phyloP scores from a whole-genome alignment of 2,797 vertebrate genomes.

The Syngnathus acus region DNA sequence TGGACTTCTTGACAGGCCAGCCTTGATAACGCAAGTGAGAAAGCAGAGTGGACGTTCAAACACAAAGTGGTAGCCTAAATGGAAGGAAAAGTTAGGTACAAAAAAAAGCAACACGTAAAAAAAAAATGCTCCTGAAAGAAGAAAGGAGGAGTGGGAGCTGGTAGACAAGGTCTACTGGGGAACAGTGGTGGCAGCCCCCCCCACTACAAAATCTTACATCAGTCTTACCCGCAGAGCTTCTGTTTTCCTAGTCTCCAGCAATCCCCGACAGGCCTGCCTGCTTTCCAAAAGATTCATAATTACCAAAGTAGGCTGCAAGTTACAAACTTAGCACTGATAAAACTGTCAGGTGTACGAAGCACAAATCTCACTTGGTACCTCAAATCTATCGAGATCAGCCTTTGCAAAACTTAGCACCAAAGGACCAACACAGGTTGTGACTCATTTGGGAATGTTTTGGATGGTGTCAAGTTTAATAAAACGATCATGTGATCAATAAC shows the following conservation, averaged over 20 bases:
- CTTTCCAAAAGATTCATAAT: slow-evolving; percentile 43
- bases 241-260: slow-evolving; percentile 43
- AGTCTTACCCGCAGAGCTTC: slow-evolving; percentile 26
- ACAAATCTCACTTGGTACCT: too few species aligned
- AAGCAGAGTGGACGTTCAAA: slow-evolving; percentile 3
- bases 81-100: background rate
- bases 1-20: slow-evolving; percentile 5
- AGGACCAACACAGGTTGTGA: too few species aligned
- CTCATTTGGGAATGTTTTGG: too few species aligned
- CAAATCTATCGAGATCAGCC: too few species aligned
- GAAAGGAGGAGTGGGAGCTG: slow-evolving; percentile 13
- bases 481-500: too few species aligned
- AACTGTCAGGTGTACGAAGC: too few species aligned
- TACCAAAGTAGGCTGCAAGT: slow-evolving; percentile 18
- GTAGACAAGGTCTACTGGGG: slow-evolving; percentile 60
- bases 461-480: too few species aligned
- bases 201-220: slow-evolving; percentile 47
- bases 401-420: too few species aligned
- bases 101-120: background rate
- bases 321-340: slow-evolving; percentile 5
- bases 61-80: background rate
- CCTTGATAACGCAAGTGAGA: slow-evolving; percentile 8
- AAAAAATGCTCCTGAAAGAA: background rate
- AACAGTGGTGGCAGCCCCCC: slow-evolving; percentile 37
- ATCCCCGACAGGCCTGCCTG: slow-evolving; percentile 17